Evolutionary conservation across 2,888 invertebrate species (phyloP), one percentile per base, ranked within the genome.

Genomic region (Bombylius discolor): DNA sequence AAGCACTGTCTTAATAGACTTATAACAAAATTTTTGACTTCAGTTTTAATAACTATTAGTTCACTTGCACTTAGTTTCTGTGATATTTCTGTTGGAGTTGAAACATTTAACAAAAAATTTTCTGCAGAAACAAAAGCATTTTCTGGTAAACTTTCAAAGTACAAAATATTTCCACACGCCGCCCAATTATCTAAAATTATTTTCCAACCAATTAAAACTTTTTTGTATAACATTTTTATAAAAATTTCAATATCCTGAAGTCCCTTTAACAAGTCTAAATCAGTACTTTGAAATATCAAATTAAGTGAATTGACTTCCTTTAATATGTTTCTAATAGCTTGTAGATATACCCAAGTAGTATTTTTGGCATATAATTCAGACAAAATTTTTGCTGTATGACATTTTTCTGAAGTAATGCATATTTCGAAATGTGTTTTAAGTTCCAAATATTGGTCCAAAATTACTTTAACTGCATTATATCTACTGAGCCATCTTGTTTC

Each of bases 341-440:
- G 14, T 1, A 53, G n/a, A 47, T 39, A 47, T 7, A 48, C 31
- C 11, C 42, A 23, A 32, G 14, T 31, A 4, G 11, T 31, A 4
- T 48, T 39, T 13, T 53, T 31, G 7, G 7, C 6, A 32, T 39
- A 53, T 34, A 53, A 47, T 42, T 53, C 23, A 3, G 47, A 12
- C 23, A 53, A 23, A 5, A 53, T 31, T 23, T 47, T 12, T 31
- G 42, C 47, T 14, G 48, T 47, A 47, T 53, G 39, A 13, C 47
- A 62, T 58, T 60, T 60, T 13, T 64, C 49, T 13, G n/a, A 31
- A 7, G 13, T 8, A 49, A 6, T 13, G 13, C n/a, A 34, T 4
- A 47, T 53, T 14, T 34, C 23, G 31, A 53, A 53, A 13, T 39
- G 14, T 7, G 39, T 53, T 39, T 36, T 39, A 13, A 53, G 45